Base-by-base conservation (phyloP, 2,888 invertebrate genomes). In the Tachina fera region DNA sequence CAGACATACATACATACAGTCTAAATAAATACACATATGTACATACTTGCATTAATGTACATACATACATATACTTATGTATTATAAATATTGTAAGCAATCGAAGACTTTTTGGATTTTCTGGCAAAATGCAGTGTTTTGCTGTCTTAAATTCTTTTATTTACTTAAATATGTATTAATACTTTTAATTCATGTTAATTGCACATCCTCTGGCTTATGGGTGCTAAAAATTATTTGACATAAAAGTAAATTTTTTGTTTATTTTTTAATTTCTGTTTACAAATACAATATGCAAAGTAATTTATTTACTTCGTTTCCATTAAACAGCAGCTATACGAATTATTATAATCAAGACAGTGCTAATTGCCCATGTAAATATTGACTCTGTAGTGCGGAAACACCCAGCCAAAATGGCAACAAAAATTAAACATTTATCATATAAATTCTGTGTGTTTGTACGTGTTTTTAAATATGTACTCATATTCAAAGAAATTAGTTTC, bases 321-420 rank as follows among this genome's bases (percentile, higher is more conserved):
- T 58, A 75, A 85, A 75, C 78, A 85, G 78, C 84, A 85, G 71
- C 77, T 63, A 56, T 31, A 75, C 56, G 56, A 74, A 70, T 75
- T 79, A 19, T 83, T 61, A 83, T 76, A 75, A 76, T 71, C 49
- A 71, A 82, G 58, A 76, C 75, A 60, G 78, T 86, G 86, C 76
- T 86, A 86, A 86, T 76, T 86, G 75, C 43, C 13, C 13, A 47
- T 61, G 49, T 76, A 86, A 83, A 86, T 83, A 86, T 86, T 86
- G 75, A 79, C 67, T 82, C 11, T 75, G 61, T 19, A 63, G 75
- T 75, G 71, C 75, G 71, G 79, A 86, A 86, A 79, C 53, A 67
- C 43, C 39, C 71, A 75, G 61, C 43, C 72, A 72, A 72, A 83
- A 78, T 72, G 67, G 67, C 83, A 77, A 65, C 70, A 65, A 58